phyloP scores from a whole-genome alignment of 2,888 invertebrate species.

The Rotaria macrura region DNA sequence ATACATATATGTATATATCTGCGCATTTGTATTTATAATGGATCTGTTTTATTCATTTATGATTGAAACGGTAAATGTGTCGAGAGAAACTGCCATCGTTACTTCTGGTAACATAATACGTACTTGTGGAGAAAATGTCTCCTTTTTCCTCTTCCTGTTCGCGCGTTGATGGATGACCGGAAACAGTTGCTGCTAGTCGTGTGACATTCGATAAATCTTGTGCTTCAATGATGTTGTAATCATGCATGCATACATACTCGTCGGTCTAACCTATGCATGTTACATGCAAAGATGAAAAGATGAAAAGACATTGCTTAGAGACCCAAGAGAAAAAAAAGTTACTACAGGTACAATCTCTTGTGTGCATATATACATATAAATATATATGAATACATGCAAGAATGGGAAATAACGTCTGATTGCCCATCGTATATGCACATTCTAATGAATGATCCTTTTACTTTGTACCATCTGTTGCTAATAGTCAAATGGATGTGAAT shows the following conservation, averaged over 20 bases:
- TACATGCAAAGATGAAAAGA: neutral
- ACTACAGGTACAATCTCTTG: neutral
- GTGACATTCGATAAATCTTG: conserved; percentile 12
- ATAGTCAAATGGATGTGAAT: neutral
- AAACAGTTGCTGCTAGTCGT: neutral
- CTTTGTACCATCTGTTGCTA: neutral
- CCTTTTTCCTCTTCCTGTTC: neutral
- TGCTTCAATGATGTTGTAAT: neutral
- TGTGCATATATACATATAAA: neutral
- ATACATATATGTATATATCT: neutral
- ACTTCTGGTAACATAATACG: neutral
- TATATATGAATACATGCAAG: neutral
- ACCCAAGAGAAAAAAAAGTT: neutral
- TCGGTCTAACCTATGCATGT: neutral
- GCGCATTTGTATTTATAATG: neutral
- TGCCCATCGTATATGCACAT: neutral
- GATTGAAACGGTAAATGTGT: neutral
- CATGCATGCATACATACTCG: neutral
- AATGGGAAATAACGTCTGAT: neutral
- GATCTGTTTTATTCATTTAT: neutral
- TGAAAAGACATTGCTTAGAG: neutral
- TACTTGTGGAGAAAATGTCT: neutral
- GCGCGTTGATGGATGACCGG: neutral
- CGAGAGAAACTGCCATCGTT: neutral
- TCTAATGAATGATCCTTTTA: neutral